Evolutionary conservation across 2,113 vertebrate species (phyloP), one percentile per base, ranked within the genome.

Genomic region (Tragelaphus imberbis): DNA sequence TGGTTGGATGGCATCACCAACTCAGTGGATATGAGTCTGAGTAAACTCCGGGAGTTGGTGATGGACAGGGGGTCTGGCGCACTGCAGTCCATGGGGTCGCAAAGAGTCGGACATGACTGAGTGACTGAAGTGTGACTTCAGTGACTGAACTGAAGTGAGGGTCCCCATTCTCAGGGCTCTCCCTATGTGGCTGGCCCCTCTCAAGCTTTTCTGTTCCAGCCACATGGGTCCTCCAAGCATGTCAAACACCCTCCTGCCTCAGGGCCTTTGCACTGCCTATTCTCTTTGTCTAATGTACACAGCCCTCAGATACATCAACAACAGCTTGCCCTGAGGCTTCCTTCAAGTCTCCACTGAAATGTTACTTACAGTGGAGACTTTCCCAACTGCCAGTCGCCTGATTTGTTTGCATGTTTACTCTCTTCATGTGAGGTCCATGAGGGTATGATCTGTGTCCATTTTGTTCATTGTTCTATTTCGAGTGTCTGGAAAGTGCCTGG

Each of bases 11-110:
- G 68, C n/a, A 71, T 40, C n/a, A 71, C 9, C 2, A 2, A 36
- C 10, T 71, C n/a, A 23, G 33, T 71, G n/a, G 19, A 36, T 19
- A 23, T 71, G 68, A 36, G 68, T 71, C 23, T 71, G 10, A 36
- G n/a, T 71, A 23, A 71, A 40, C 44, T 36, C 9, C 0, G 5
- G 19, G 9, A 23, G n/a, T 0, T 40, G 68, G 68, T 36, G n/a
- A 71, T 40, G 19, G 68, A 36, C n/a, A 68, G n/a, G n/a, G n/a
- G 19, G 17, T 9, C n/a, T 36, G 65, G 65, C 5, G 8, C 5
- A 21, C 68, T 40, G 19, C 10, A 71, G 68, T 23, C 5, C n/a
- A 71, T 23, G 19, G 10, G n/a, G n/a, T 71, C 19, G 0, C n/a
- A 71, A 71, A 23, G n/a, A 71, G n/a, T 71, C 0, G 1, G 68